Evolutionary conservation across 2,113 vertebrate genomes (phyloP).

Genomic region (Myrmecobius fasciatus): DNA sequence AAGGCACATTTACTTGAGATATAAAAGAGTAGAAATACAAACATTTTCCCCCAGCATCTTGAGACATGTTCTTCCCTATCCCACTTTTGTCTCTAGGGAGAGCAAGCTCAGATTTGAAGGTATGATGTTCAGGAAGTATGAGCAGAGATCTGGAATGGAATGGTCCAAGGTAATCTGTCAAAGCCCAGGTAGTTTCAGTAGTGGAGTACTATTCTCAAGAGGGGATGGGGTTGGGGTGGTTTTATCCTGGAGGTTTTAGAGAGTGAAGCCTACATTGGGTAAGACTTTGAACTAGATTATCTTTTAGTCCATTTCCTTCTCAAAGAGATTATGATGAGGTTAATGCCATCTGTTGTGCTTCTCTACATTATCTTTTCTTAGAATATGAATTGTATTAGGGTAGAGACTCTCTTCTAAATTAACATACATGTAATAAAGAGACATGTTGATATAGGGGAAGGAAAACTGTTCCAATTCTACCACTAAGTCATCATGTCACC

Average conservation of each 20-base stretch:
- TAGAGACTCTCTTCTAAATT: not conserved
- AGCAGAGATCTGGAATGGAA: not conserved
- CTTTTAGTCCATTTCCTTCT: not conserved
- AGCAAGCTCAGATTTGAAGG: not conserved
- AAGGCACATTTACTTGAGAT: not conserved
- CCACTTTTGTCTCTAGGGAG: not conserved
- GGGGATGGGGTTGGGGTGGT: not conserved
- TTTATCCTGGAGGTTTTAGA: not conserved
- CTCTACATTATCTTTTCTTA: not conserved
- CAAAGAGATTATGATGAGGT: not conserved
- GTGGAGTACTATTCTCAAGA: not conserved
- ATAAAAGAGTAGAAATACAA: not conserved
- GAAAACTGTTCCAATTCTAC: not conserved
- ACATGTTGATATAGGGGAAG: not conserved
- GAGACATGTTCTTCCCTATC: not conserved
- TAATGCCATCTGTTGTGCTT: not conserved
- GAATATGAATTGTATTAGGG: not conserved
- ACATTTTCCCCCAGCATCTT: not conserved
- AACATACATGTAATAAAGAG: not conserved
- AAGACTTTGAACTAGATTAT: not conserved
- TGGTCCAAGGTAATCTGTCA: not conserved
- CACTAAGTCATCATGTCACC: not conserved
- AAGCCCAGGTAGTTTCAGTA: not conserved
- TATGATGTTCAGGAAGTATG: not conserved
- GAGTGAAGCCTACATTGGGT: not conserved